Conservation (phyloP, 2,113 vertebrate species). For the Ciconia stormi region DNA sequence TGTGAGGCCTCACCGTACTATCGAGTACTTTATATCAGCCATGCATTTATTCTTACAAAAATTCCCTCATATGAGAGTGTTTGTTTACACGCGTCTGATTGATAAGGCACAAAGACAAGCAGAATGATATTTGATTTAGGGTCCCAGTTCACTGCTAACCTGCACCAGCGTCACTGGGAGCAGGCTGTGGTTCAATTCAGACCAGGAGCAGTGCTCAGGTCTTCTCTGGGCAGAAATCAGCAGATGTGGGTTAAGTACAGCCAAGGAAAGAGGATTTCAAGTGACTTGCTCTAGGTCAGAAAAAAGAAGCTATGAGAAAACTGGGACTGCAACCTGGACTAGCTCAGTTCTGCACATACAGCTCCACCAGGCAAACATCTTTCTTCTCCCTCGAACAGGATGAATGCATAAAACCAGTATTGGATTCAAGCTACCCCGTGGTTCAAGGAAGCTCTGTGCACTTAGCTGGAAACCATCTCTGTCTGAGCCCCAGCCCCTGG, state of each 20-base stretch:
- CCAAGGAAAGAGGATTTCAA: not conserved
- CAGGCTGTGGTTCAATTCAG: not conserved
- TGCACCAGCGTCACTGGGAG: not conserved
- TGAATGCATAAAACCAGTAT: not conserved
- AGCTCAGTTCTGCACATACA: not conserved
- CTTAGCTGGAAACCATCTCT: not conserved
- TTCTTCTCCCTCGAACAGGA: not conserved
- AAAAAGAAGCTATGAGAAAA: not conserved
- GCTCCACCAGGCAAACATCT: not conserved
- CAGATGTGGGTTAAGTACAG: not conserved
- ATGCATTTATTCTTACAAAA: not conserved
- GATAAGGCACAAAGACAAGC: not conserved
- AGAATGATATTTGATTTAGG: not conserved
- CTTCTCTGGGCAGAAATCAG: not conserved
- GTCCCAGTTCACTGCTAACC: not conserved
- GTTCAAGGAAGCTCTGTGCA: not conserved
- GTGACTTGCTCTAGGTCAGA: not conserved
- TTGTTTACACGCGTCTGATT: not conserved
- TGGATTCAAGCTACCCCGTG: not conserved
- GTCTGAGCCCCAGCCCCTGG: not conserved
- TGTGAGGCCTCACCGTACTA: not conserved
- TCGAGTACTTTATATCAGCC: not conserved
- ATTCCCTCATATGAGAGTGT: not conserved
- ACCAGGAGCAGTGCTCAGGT: not conserved
- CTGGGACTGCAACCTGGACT: not conserved